These are phyloP conservation scores for Ennomos fuscantarius DNA, from an alignment of 2,888 invertebrate species.

Conservation along the genomic window DNA sequence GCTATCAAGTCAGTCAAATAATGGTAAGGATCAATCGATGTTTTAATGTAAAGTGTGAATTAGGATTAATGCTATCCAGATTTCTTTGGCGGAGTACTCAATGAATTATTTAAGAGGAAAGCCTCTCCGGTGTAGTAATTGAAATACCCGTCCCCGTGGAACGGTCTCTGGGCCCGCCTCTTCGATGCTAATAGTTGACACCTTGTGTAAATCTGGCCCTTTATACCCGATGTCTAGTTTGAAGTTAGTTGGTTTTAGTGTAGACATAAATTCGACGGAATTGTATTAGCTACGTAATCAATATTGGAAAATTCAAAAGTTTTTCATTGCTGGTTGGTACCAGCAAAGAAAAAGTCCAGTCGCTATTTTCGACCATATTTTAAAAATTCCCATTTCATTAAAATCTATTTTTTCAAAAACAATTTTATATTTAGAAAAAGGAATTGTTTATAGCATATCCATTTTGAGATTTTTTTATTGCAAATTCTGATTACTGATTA, in stretches of 20 bases:
- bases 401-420: too few relatives aligned
- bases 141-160: constrained; percentile 31
- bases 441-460: too few relatives aligned
- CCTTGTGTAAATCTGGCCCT: constrained; percentile 42
- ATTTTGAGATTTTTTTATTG: too few relatives aligned
- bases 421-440: too few relatives aligned
- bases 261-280: constrained; percentile 3
- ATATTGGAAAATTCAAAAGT: not conserved
- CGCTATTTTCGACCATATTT: too few relatives aligned
- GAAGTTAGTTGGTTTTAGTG: constrained; percentile 12
- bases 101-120: constrained; percentile 38
- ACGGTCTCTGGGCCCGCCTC: constrained; percentile 24
- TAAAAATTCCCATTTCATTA: too few relatives aligned
- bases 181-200: constrained; percentile 41
- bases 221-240: constrained; percentile 17
- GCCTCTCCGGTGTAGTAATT: constrained; percentile 32
- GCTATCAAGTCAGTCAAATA: too few relatives aligned
- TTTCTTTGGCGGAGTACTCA: constrained; percentile 22
- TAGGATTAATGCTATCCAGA: constrained; percentile 23
- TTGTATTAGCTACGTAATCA: constrained; percentile 3
- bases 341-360: too few relatives aligned
- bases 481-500: too few relatives aligned
- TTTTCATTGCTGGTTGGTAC: too few relatives aligned
- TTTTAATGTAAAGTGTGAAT: constrained; percentile 24
- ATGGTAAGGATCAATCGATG: constrained; percentile 11